Percentiles rank a stretch among this genome's conserved stretches.
phyloP scores from a whole-genome alignment of 2,113 vertebrate genomes.

The Chaenocephalus aceratus region DNA sequence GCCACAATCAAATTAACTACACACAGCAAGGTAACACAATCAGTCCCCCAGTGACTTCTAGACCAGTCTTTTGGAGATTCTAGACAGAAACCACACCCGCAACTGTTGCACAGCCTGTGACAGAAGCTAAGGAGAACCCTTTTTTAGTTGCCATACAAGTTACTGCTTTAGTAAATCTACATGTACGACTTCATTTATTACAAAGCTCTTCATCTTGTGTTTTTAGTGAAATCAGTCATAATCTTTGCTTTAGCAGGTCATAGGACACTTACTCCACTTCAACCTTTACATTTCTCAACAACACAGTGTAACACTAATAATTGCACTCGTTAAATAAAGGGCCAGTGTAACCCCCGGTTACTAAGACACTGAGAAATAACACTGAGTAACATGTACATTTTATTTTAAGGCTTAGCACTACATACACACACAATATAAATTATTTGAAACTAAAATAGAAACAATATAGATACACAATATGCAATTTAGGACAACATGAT shows the following conservation, averaged over 20 bases:
- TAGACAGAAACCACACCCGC: slow-evolving; percentile 20
- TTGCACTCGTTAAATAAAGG: slow-evolving; percentile 1
- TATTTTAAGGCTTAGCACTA: too few relatives aligned
- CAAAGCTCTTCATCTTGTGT: too few relatives aligned
- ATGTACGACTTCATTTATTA: slow-evolving; percentile 2
- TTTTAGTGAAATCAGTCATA: background rate
- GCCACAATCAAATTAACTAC: slow-evolving; percentile 68
- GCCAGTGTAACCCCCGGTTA: too few relatives aligned
- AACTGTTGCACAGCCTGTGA: slow-evolving; percentile 45
- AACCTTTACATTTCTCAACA: background rate
- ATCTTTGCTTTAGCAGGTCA: background rate
- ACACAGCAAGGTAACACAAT: slow-evolving; percentile 68
- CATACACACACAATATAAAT: too few relatives aligned
- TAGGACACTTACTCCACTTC: background rate
- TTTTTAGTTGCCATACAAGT: slow-evolving; percentile 16
- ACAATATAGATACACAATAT: too few relatives aligned
- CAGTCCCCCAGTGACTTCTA: slow-evolving; percentile 56
- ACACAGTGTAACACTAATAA: slow-evolving; percentile 9
- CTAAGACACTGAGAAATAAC: too few relatives aligned
- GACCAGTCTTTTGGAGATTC: slow-evolving; percentile 48
- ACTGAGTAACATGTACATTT: too few relatives aligned
- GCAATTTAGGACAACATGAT: too few relatives aligned
- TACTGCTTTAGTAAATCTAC: slow-evolving; percentile 1
- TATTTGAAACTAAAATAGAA: too few relatives aligned
- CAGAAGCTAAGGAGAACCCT: slow-evolving; percentile 37